Percentiles rank a stretch among this genome's conserved stretches.
phyloP scores from a whole-genome alignment of 2,113 vertebrate genomes.

The Osmerus eperlanus region DNA sequence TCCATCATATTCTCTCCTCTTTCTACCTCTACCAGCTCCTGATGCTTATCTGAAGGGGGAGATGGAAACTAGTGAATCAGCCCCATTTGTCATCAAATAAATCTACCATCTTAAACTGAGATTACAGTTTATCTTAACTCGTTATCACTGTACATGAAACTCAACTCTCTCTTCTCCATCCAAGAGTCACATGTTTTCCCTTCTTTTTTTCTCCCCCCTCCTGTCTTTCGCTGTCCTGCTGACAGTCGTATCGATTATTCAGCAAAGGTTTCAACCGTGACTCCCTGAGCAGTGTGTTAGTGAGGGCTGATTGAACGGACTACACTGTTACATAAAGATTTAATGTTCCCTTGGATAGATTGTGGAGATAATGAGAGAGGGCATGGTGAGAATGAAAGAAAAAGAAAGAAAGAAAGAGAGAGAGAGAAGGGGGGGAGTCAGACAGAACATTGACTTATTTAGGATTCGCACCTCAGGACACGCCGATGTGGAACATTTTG shows the following conservation, averaged over 20 bases:
- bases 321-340: background rate
- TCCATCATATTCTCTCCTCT: background rate
- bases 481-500: background rate
- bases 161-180: too few species aligned
- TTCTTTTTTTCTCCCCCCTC: too few species aligned
- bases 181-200: too few species aligned
- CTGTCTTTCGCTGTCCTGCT: too few species aligned
- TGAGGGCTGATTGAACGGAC: background rate
- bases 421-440: background rate
- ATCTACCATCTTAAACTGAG: background rate
- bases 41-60: background rate
- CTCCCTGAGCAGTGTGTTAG: background rate
- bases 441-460: background rate
- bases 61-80: too few species aligned
- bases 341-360: background rate
- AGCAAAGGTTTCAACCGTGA: background rate
- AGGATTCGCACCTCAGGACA: background rate
- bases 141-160: too few species aligned
- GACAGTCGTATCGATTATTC: background rate
- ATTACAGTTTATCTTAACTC: too few species aligned
- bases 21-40: background rate
- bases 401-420: background rate
- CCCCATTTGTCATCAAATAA: background rate
- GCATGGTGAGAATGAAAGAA: background rate
- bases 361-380: background rate